A percentile compares a stretch with the other conserved stretches of the same genome.
Evolutionary conservation across 2,888 invertebrate genomes (phyloP).

Genomic region (Euplagia quadripunctaria): DNA sequence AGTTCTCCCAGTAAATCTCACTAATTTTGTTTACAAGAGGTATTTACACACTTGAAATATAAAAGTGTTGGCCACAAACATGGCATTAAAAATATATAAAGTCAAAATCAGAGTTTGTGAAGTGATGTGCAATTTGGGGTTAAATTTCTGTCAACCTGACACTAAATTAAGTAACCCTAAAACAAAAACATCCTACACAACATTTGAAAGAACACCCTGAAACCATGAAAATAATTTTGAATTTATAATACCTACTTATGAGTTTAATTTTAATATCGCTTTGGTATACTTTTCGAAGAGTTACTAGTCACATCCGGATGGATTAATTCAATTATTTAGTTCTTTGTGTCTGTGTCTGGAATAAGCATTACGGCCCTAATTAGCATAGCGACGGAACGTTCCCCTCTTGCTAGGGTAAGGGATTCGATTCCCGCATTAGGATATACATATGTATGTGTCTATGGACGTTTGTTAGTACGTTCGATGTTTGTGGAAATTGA

Average conservation of each 20-base stretch:
- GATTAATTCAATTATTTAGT: conserved; percentile 31
- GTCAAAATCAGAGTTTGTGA: no score
- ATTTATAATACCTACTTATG: background rate
- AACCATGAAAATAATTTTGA: no score
- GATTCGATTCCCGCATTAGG: conserved; percentile 23
- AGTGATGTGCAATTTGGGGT: no score
- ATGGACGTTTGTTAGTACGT: conserved; percentile 11
- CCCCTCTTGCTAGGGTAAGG: conserved; percentile 24
- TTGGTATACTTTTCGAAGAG: conserved; percentile 19
- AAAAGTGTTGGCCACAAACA: no score
- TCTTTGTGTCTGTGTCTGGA: conserved; percentile 30
- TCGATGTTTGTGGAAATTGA: conserved; percentile 27
- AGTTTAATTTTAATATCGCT: background rate
- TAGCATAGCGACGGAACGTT: conserved; percentile 23
- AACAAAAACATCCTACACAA: no score
- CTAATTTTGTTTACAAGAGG: no score
- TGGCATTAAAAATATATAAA: no score
- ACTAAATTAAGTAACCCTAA: no score
- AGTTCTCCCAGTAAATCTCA: no score
- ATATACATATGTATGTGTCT: conserved; percentile 12
- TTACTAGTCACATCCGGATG: conserved; percentile 22
- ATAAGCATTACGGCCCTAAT: conserved; percentile 24
- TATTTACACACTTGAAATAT: no score
- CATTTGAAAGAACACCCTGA: no score
- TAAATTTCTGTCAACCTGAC: no score